Evolutionary conservation across 1,140 invertebrate species (phyloP).

Genomic region (Cydia fagiglandana): DNA sequence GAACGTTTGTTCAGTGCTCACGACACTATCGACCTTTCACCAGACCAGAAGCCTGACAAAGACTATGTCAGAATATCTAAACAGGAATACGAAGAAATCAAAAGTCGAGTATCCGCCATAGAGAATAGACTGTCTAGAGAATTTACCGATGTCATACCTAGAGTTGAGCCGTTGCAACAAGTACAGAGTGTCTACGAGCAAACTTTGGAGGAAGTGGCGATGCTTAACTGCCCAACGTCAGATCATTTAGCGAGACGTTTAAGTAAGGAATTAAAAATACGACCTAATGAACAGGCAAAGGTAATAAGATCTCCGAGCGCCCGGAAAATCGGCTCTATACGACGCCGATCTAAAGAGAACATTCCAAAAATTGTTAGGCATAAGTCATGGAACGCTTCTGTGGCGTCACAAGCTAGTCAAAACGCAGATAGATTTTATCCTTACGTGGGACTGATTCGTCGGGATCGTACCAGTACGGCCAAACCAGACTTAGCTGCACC

Average conservation of each 20-base stretch:
- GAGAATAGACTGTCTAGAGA: conserved; percentile 85
- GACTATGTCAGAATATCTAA: conserved; percentile 85
- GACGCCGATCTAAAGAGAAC: conserved; percentile 82
- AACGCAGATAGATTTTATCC: conserved; percentile 68
- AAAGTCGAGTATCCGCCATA: conserved; percentile 85
- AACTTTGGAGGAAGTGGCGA: conserved; percentile 84
- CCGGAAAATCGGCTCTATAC: conserved; percentile 86
- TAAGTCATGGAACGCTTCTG: conserved; percentile 72
- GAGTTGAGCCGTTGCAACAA: conserved; percentile 71
- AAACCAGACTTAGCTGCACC: conserved; percentile 48
- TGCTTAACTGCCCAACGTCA: conserved; percentile 80
- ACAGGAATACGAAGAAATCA: conserved; percentile 87
- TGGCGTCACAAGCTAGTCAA: conserved; percentile 60
- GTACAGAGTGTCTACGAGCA: conserved; percentile 86
- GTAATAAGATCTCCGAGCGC: conserved; percentile 89
- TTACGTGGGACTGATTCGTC: conserved; percentile 54
- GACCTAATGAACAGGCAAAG: conserved; percentile 83
- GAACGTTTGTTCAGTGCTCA: conserved; percentile 70
- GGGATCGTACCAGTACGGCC: conserved; percentile 54
- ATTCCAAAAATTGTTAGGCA: conserved; percentile 72
- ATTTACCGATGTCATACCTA: conserved; percentile 79
- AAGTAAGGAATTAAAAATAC: conserved; percentile 86
- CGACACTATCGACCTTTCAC: conserved; percentile 70
- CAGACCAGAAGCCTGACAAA: conserved; percentile 69
- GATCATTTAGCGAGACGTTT: conserved; percentile 85